Evolutionary conservation across 2,888 invertebrate genomes (phyloP), one percentile per base, ranked within the genome.

Genomic region (Drosophila sordidula): DNA sequence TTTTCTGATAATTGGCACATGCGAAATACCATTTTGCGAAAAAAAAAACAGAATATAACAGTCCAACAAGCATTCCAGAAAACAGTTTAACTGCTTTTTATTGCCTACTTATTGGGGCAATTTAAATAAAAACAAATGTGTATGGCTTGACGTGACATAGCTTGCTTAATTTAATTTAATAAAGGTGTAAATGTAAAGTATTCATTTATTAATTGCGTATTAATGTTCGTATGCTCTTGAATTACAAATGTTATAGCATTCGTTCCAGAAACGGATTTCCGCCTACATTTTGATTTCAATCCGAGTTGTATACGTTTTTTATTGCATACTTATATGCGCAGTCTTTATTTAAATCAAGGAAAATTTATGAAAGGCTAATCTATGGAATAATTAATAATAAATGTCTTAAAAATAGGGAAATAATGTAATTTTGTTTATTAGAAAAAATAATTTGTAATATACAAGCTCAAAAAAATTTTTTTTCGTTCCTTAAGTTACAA

Each of bases 1-100:
- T 36, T 36, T 26, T 0, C 2, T 47, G 26, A 61, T 68, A 49
- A 52, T 55, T 51, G 36, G 44, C 54, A 50, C 14, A 44, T 4
- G 16, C 12, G 8, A 25, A 45, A 29, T 29, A 29, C 12, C 22
- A n/a, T n/a, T 16, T 55, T 29, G 38, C 26, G 8, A 29, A 34
- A 12, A 12, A 29, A 29, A 12, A 34, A 12, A 12, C 12, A 4
- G 4, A 34, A 34, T 12, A 34, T 4, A 4, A 34, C 34, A 34
- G 12, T 34, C 12, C 34, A 11, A 18, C 18, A 9, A 11, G 26
- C 34, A 25, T 56, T 56, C 55, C 46, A 46, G 47, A 36, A 46
- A 56, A 6, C 26, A 16, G 16, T 38, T 16, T 12, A 4, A 12
- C 34, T 12, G 1, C 0, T 5, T 45, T 45, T 16, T 38, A 26